These are phyloP conservation scores for Sphaerodactylus townsendi DNA, from an alignment of 2,113 vertebrate species.

Conservation along the genomic window DNA sequence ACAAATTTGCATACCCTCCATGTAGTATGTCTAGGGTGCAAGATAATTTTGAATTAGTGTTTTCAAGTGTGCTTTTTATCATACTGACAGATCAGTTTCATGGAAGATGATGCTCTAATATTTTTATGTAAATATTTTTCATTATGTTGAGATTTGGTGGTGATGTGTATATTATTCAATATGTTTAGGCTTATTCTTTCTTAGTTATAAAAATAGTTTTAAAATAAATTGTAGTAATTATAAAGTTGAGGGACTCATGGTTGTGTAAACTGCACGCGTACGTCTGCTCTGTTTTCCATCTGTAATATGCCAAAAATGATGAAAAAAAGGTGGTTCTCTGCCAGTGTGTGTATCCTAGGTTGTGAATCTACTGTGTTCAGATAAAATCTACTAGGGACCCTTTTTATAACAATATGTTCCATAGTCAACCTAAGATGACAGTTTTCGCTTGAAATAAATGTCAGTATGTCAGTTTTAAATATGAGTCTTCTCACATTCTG, in stretches of 20 bases:
- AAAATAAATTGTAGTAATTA: background rate
- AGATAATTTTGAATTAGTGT: too few relatives aligned
- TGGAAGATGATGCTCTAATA: too few relatives aligned
- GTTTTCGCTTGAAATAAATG: background rate
- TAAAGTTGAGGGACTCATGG: background rate
- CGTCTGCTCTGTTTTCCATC: background rate
- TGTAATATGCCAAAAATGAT: background rate
- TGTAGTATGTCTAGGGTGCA: too few relatives aligned
- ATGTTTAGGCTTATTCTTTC: too few relatives aligned
- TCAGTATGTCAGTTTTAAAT: background rate
- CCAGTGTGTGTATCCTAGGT: conserved; percentile 7
- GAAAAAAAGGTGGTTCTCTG: background rate
- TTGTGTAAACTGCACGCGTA: background rate
- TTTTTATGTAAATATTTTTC: too few relatives aligned
- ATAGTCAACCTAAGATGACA: background rate
- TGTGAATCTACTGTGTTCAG: background rate
- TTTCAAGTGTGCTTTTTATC: too few relatives aligned
- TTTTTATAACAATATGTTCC: background rate
- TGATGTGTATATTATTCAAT: too few relatives aligned
- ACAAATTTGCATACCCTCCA: too few relatives aligned
- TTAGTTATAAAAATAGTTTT: too few relatives aligned
- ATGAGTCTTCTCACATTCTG: background rate
- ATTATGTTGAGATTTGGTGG: too few relatives aligned
- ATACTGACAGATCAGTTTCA: too few relatives aligned
- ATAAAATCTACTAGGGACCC: background rate